These are phyloP conservation scores for Lacerta bilineata DNA, from an alignment of 2,797 vertebrate species.

Conservation along the genomic window DNA sequence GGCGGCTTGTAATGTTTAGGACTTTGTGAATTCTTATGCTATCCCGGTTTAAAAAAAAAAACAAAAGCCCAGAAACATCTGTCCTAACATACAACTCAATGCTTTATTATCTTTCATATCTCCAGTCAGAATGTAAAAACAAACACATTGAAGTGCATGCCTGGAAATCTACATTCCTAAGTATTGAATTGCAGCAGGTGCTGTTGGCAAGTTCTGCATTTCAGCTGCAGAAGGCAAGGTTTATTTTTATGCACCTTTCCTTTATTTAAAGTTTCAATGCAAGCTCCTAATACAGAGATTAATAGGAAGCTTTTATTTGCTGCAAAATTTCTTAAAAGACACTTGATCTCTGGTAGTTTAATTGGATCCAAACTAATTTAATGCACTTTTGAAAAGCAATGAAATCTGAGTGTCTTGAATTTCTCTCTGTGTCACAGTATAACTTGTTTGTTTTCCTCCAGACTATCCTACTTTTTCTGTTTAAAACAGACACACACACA, in stretches of 20 bases:
- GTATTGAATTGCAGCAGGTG: conserved; percentile 79
- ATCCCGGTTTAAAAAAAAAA: conserved; percentile 8
- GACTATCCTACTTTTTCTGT: neutral
- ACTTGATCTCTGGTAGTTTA: neutral
- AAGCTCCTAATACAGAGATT: conserved; percentile 61
- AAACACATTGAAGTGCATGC: conserved; percentile 73
- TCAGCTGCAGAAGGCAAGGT: conserved; percentile 69
- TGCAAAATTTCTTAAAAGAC: conserved; percentile 54
- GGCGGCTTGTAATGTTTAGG: conserved; percentile 27
- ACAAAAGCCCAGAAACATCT: conserved; percentile 63
- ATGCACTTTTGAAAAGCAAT: conserved; percentile 29
- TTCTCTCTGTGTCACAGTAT: conserved; percentile 27
- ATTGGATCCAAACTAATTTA: conserved; percentile 31
- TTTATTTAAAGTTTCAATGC: conserved; percentile 72
- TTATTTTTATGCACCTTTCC: conserved; percentile 72
- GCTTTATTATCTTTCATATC: conserved; percentile 74
- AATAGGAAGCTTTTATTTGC: conserved; percentile 54
- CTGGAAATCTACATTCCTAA: conserved; percentile 76
- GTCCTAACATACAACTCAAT: conserved; percentile 41
- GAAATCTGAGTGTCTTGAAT: conserved; percentile 35
- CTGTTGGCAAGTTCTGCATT: conserved; percentile 56
- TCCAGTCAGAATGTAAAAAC: conserved; percentile 70
- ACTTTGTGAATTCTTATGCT: conserved; percentile 43
- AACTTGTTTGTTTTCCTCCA: conserved; percentile 49
- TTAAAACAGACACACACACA: neutral